Conservation (phyloP, 2,113 vertebrate genomes). For the Dipodomys stephensi region DNA sequence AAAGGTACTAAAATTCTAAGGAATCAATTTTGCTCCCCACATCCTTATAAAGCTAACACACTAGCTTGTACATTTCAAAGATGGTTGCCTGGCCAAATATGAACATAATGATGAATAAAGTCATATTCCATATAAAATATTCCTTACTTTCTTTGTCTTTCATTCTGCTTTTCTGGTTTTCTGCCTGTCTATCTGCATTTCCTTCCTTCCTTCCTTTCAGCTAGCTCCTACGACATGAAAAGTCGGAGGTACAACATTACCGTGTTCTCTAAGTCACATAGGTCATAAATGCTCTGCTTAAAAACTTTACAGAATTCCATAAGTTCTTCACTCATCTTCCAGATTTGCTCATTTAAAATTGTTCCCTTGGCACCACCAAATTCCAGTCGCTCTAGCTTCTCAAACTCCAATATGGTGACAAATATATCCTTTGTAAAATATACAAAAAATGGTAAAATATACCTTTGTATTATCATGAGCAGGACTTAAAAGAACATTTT, state of each 20-base stretch:
- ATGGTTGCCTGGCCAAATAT: not conserved
- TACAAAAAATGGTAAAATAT: not conserved
- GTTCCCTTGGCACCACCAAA: conserved; percentile 88
- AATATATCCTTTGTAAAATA: conserved; percentile 86
- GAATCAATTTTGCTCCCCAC: not conserved
- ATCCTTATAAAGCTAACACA: not conserved
- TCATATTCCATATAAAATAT: conserved; percentile 28
- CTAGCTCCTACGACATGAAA: not conserved
- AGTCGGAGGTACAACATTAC: conserved; percentile 72
- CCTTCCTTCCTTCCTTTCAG: not conserved
- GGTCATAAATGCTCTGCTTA: conserved; percentile 82
- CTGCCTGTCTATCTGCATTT: not conserved
- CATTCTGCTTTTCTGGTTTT: not conserved
- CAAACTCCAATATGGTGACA: conserved; percentile 87
- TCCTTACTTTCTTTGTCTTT: no score
- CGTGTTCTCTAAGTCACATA: conserved; percentile 83
- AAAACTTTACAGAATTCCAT: conserved; percentile 85
- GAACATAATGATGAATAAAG: conserved; percentile 7
- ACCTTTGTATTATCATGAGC: not conserved
- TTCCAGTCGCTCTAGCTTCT: conserved; percentile 90
- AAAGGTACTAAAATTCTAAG: not conserved
- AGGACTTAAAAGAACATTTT: conserved; percentile 8
- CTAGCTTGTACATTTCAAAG: not conserved
- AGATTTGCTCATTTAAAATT: conserved; percentile 85
- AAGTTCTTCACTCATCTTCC: conserved; percentile 85